Conservation (phyloP, 2,888 invertebrate species). For the Pandemis heparana region DNA sequence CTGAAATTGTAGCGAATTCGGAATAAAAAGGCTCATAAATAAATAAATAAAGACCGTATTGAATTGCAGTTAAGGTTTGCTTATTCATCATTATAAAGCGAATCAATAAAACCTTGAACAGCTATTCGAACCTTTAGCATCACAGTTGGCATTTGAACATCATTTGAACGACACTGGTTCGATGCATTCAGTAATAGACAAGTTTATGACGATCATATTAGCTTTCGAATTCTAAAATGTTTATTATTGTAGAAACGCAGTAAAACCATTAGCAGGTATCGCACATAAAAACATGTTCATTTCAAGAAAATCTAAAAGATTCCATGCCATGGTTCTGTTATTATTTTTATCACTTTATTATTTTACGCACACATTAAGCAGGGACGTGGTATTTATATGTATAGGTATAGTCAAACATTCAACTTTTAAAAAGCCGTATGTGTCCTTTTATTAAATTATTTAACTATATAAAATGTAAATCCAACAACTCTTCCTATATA, state of each 20-base stretch:
- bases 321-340: neutral
- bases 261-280: neutral
- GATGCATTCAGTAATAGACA: neutral
- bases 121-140: neutral
- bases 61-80: neutral
- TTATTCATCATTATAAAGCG: neutral
- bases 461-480: neutral
- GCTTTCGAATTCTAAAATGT: slow-evolving; percentile 1
- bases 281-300: neutral
- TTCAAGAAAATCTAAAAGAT: neutral
- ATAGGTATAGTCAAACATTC: too few relatives aligned
- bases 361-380: too few relatives aligned
- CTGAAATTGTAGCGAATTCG: too few relatives aligned
- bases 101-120: neutral
- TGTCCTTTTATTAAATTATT: too few relatives aligned
- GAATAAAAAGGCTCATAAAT: too few relatives aligned
- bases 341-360: neutral
- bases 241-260: neutral
- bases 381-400: neutral
- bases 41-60: neutral
- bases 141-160: neutral
- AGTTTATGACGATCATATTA: neutral
- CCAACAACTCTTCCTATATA: neutral
- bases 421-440: too few relatives aligned
- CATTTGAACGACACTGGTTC: neutral